These are phyloP conservation scores for Astropecten irregularis DNA, from an alignment of 53 echinoderm and acorn worm species.

Conservation along the genomic window DNA sequence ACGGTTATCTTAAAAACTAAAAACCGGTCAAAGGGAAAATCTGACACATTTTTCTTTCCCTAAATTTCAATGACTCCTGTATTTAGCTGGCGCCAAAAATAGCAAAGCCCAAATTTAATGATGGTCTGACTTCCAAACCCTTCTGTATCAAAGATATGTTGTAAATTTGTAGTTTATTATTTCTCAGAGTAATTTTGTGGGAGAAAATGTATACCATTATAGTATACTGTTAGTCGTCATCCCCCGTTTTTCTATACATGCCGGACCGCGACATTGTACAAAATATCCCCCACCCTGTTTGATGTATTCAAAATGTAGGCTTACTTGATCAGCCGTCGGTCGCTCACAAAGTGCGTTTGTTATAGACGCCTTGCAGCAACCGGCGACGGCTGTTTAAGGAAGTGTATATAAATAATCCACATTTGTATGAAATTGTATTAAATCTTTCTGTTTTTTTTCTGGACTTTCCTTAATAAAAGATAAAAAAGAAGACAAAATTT, in stretches of 20 bases:
- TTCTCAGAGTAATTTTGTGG: slow-evolving; percentile 26
- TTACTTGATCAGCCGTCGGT: slow-evolving; percentile 15
- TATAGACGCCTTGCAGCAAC: too few relatives aligned
- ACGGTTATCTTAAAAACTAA: too few relatives aligned
- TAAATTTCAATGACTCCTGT: too few relatives aligned
- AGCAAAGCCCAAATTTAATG: too few relatives aligned
- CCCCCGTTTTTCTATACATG: slow-evolving; percentile 5
- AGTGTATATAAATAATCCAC: slow-evolving; percentile 9
- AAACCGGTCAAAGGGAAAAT: too few relatives aligned
- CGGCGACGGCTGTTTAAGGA: slow-evolving; percentile 38
- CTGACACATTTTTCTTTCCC: too few relatives aligned
- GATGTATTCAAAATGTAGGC: slow-evolving; percentile 36
- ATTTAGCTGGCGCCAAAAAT: too few relatives aligned
- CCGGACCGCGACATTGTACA: slow-evolving; percentile 17
- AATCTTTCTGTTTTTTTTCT: not conserved
- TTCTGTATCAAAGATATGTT: slow-evolving; percentile 45
- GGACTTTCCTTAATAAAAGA: slow-evolving; percentile 25
- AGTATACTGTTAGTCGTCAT: not conserved
- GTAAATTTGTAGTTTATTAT: slow-evolving; percentile 63
- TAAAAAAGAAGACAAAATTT: not conserved
- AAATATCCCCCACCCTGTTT: slow-evolving; percentile 9
- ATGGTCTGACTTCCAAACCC: not conserved
- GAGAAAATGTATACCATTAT: slow-evolving; percentile 26
- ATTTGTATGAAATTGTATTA: slow-evolving; percentile 3
- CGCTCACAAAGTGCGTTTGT: not conserved